Evolutionary conservation across 2,888 invertebrate genomes (phyloP).

Genomic region (Boloria euphrosyne): DNA sequence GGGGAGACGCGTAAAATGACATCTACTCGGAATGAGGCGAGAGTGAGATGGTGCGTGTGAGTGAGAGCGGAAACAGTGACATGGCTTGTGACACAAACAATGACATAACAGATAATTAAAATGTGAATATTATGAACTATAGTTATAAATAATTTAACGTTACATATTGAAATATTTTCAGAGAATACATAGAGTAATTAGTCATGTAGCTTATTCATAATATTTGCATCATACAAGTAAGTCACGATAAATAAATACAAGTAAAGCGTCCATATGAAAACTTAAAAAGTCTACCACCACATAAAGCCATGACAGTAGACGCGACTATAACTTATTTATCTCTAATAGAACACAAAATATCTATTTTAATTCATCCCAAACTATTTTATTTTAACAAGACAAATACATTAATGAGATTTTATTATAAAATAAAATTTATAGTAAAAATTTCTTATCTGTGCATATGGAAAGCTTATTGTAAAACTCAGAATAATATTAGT

Average conservation of each 20-base stretch:
- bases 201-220: conserved; percentile 26
- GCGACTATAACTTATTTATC: conserved; percentile 4
- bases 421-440: not conserved
- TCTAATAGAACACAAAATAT: not conserved
- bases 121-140: conserved; percentile 37
- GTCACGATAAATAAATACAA: conserved; percentile 28
- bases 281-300: conserved; percentile 28
- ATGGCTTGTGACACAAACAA: conserved; percentile 65
- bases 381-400: conserved; percentile 2
- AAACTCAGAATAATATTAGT: no score
- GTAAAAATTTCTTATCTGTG: not conserved
- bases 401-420: not conserved
- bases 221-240: conserved; percentile 34
- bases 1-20: conserved; percentile 48
- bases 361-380: not conserved
- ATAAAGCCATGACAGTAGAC: conserved; percentile 31
- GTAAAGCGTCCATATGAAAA: conserved; percentile 28
- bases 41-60: conserved; percentile 79
- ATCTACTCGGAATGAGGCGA: conserved; percentile 72
- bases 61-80: conserved; percentile 80
- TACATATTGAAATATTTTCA: not conserved
- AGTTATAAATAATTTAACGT: conserved; percentile 7
- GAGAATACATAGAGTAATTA: not conserved
- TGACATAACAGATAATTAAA: conserved; percentile 33
- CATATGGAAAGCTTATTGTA: conserved; percentile 8